Evolutionary conservation across 2,113 vertebrate species (phyloP).

Genomic region (Numenius arquata): DNA sequence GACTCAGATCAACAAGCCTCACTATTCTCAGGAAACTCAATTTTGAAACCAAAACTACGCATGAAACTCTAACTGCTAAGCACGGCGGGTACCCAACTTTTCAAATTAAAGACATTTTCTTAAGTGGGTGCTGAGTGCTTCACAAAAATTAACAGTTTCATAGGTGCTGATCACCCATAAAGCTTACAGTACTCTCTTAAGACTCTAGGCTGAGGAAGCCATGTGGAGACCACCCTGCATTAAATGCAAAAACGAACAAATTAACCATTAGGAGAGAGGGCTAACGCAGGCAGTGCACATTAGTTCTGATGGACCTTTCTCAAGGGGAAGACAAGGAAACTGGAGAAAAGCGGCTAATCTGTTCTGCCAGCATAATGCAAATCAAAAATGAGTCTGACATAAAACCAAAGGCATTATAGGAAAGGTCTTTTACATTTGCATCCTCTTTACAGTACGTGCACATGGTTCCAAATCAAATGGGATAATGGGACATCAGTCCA

Average conservation of each 20-base stretch:
- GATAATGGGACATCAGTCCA: neutral
- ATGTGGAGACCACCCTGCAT: neutral
- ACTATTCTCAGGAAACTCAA: neutral
- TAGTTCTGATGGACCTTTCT: neutral
- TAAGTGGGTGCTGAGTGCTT: neutral
- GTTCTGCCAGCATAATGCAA: neutral
- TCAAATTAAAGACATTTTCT: neutral
- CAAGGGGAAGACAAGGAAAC: neutral
- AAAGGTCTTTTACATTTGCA: neutral
- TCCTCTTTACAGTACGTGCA: neutral
- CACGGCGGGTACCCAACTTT: neutral
- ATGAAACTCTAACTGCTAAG: neutral
- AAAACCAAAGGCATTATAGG: neutral
- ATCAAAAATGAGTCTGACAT: neutral
- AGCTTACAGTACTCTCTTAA: neutral
- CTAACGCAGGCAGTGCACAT: fast-evolving
- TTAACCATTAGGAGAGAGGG: neutral
- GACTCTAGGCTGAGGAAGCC: neutral
- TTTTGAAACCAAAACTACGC: neutral
- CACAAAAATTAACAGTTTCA: neutral
- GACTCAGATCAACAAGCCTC: neutral
- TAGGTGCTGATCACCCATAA: neutral
- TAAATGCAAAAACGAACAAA: neutral
- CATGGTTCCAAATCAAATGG: neutral
- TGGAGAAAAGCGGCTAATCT: neutral